Base-by-base conservation (phyloP, 2,888 invertebrate genomes). In the Leptinotarsa tumamoca region DNA sequence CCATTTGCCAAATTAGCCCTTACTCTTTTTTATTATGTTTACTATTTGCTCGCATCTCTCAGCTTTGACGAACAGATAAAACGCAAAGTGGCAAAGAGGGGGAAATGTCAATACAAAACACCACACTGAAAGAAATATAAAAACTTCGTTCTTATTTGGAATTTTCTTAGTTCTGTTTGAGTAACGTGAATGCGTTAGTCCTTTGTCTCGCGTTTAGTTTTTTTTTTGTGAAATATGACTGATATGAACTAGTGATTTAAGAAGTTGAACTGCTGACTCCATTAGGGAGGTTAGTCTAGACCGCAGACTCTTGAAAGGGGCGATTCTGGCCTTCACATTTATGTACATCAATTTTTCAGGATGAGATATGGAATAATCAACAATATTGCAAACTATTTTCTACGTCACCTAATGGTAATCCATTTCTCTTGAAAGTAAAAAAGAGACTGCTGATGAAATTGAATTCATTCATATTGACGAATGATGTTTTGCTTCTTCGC, bases 1-100 rank as follows among this genome's bases (percentile, higher is more conserved):
- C 69, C 69, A 69, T 56, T 69, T 69, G 56, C 54, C 27, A 69
- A 69, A 69, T 69, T 69, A 56, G 33, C 69, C 69, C 43, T 69
- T 56, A 33, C 69, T 54, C 54, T 69, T 56, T 68, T 69, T 69
- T 69, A 23, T 56, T 54, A 52, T 69, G 54, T 69, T 69, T 69
- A 69, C 69, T 7, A 54, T 33, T 43, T 14, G 51, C 58, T 51
- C 67, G 13, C 69, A 54, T 18, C 43, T 18, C 56, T 33, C 33
- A 43, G 54, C 33, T 69, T 56, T 54, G 69, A 69, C 54, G 69
- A 69, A 56, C 33, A 54, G 69, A 69, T 69, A 56, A 69, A 69
- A 69, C 43, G 33, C 54, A 43, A 69, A 56, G 54, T 69, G 43
- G 69, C 49, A 56, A 49, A 27, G 69, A 43, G n/a, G 52, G 10